A percentile compares a stretch with the other conserved stretches of the same genome.
Evolutionary conservation across 2,888 invertebrate genomes (phyloP).

Genomic region (Cryptophagus acutangulus): DNA sequence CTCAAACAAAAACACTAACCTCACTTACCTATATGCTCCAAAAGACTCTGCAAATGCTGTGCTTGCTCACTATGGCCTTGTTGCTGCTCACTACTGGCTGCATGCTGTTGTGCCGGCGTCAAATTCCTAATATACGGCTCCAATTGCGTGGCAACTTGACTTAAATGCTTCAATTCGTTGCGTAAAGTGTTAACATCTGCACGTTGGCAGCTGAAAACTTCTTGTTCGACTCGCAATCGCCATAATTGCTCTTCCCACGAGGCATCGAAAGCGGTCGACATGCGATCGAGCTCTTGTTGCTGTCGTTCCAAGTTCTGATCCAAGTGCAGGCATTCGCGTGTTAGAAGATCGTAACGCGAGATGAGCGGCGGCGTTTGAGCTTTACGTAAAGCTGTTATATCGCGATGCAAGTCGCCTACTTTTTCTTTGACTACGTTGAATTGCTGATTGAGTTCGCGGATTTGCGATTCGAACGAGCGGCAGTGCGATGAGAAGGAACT

Average conservation of each 20-base stretch:
- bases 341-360: conserved; percentile 52
- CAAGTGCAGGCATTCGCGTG: conserved; percentile 55
- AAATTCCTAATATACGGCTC: conserved; percentile 62
- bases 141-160: conserved; percentile 55
- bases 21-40: conserved; percentile 51
- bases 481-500: conserved; percentile 61
- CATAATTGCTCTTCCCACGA: conserved; percentile 71
- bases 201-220: conserved; percentile 54
- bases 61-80: conserved; percentile 39
- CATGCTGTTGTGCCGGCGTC: conserved; percentile 39
- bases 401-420: conserved; percentile 64
- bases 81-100: conserved; percentile 30
- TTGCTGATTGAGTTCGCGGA: conserved; percentile 58
- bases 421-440: conserved; percentile 58
- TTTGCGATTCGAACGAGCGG: conserved; percentile 55
- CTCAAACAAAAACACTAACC: conserved; percentile 7
- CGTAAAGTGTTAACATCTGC: conserved; percentile 61
- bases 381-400: conserved; percentile 59
- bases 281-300: conserved; percentile 57
- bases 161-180: conserved; percentile 61
- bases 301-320: conserved; percentile 58
- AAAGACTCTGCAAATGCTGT: conserved; percentile 51
- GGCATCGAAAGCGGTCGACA: conserved; percentile 57
- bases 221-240: conserved; percentile 65
- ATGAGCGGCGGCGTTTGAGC: conserved; percentile 44